Evolutionary conservation across 2,797 vertebrate species (phyloP), one percentile per base, ranked within the genome.

Genomic region (Xerus rutilus): DNA sequence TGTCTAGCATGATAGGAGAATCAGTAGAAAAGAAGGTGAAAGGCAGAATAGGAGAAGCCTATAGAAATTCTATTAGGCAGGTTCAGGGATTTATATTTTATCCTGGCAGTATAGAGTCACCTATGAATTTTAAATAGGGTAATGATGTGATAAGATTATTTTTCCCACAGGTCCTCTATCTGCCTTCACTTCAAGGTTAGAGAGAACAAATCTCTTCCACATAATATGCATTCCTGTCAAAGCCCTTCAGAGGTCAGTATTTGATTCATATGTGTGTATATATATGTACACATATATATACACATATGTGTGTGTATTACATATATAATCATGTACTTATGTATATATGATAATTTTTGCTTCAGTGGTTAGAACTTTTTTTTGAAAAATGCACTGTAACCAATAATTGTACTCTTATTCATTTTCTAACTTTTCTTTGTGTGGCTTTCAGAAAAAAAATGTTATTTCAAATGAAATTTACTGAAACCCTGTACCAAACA

Each of bases 181-280:
- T 67, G 54, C 73, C 45, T 90, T 89, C 45, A n/a, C 28, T 62
- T 89, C 73, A 72, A 92, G 54, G 52, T 76, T 94, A 30, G 12
- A 65, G 11, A 90, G 64, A 69, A 89, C 25, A 73, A 64, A 62
- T 57, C 25, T 39, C 12, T 86, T 62, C 73, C 57, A 73, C 18
- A 67, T 25, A 82, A 86, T 62, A 1, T 62, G 45, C 14, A 7
- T 74, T 39, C 13, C 12, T 52, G 13, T 5, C 47, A 76, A 39
- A 49, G 32, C 7, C 39, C 25, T 70, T 54, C 39, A 81, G 49
- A 89, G 35, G 25, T 89, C 59, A 86, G 23, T 59, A 43, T 86
- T 72, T 54, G 10, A n/a, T 25, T 81, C 78, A 49, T 20, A 76
- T 14, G 49, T 18, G 45, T 25, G 39, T 39, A 39, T 39, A 39